phyloP scores from a whole-genome alignment of 2,888 invertebrate genomes.

The Drosophila trichaetosa region DNA sequence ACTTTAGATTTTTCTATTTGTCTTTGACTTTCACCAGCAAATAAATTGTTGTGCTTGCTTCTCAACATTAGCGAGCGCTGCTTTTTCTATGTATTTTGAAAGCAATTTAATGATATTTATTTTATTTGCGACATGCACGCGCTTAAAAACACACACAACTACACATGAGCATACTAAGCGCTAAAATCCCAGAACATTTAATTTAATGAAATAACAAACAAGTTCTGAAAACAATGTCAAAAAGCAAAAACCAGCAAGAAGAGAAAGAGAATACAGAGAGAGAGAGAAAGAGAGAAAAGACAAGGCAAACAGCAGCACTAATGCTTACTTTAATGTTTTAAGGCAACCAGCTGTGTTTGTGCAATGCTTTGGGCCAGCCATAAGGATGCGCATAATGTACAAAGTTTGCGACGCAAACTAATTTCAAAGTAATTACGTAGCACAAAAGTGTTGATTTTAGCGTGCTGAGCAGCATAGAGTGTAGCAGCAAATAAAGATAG shows the following conservation, averaged over 20 bases:
- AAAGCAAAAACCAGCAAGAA: constrained; percentile 56
- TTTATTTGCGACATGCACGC: constrained; percentile 57
- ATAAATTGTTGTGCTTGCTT: constrained; percentile 41
- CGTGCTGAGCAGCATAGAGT: constrained; percentile 50
- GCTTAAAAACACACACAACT: constrained; percentile 30
- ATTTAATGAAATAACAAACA: constrained; percentile 81
- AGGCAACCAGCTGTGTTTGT: constrained; percentile 38
- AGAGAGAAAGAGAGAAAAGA: constrained; percentile 3
- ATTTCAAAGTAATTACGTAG: constrained; percentile 83
- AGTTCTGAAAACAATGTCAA: constrained; percentile 58
- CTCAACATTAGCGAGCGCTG: constrained; percentile 44
- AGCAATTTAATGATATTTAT: constrained; percentile 73
- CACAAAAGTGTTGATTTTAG: constrained; percentile 83
- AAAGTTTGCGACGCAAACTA: constrained; percentile 82
- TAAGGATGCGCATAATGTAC: constrained; percentile 81
- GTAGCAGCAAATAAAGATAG: background rate
- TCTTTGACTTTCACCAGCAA: constrained; percentile 8
- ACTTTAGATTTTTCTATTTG: constrained; percentile 6
- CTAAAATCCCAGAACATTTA: constrained; percentile 68
- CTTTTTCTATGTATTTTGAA: constrained; percentile 46
- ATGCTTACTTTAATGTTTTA: constrained; percentile 75
- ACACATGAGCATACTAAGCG: constrained; percentile 22
- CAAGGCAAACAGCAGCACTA: constrained; percentile 50
- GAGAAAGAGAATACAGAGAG: constrained; percentile 5
- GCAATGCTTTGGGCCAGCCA: constrained; percentile 52